Conservation (phyloP, 2,113 vertebrate genomes). For the Xiphophorus maculatus region DNA sequence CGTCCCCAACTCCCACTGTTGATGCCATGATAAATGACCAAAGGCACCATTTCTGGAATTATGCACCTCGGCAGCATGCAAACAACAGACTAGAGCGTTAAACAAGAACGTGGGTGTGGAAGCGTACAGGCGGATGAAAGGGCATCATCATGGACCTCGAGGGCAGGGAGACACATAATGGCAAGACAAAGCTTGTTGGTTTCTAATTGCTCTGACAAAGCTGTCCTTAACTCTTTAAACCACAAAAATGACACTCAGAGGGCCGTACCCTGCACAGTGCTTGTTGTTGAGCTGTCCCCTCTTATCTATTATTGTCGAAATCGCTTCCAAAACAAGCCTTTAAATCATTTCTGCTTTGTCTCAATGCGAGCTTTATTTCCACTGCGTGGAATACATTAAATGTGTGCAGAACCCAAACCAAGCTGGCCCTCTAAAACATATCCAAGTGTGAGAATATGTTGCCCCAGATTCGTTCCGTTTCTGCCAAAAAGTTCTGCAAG, state of each 20-base stretch:
- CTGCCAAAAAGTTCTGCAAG: conserved; percentile 36
- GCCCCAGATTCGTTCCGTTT: conserved; percentile 20
- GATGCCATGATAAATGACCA: conserved; percentile 17
- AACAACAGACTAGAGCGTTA: conserved; percentile 10
- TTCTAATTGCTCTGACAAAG: conserved; percentile 1
- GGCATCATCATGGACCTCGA: conserved; percentile 23
- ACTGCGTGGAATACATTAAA: conserved; percentile 6
- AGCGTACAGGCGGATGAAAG: conserved; percentile 27
- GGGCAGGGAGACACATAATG: conserved; percentile 51
- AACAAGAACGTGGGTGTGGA: conserved; percentile 49
- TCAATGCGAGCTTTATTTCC: conserved; percentile 10
- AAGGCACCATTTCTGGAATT: conserved; percentile 12
- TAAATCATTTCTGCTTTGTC: conserved; percentile 10
- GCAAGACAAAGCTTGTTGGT: conserved; percentile 52
- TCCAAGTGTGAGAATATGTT: background rate
- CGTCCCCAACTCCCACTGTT: background rate
- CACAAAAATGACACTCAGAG: conserved; percentile 2
- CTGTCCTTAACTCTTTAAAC: conserved; percentile 5
- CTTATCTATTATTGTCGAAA: conserved; percentile 8
- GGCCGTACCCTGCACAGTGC: conserved; percentile 2
- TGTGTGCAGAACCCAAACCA: background rate
- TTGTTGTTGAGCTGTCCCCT: conserved; percentile 8
- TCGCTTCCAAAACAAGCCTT: conserved; percentile 24
- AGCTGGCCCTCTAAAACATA: background rate
- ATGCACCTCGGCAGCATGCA: conserved; percentile 12